phyloP scores from a whole-genome alignment of 2,113 vertebrate species.

The Microcebus ravelobensis region DNA sequence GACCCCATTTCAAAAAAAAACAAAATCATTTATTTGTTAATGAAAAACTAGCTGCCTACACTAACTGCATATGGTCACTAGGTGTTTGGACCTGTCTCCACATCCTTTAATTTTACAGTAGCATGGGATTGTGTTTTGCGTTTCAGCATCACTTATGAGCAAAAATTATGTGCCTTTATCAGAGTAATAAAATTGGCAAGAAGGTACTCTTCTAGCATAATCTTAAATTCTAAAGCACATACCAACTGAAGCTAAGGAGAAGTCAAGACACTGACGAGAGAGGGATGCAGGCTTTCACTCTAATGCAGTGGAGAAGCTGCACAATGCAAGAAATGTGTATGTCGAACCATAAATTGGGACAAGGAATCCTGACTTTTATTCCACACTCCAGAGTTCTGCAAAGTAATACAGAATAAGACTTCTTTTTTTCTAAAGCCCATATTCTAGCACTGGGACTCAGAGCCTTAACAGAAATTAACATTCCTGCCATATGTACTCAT shows the following conservation, averaged over 20 bases:
- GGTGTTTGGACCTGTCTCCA: neutral
- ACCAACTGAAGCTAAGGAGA: neutral
- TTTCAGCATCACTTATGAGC: neutral
- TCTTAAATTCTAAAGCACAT: slow-evolving; percentile 4
- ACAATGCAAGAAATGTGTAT: neutral
- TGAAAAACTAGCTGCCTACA: slow-evolving; percentile 1
- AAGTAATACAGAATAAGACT: neutral
- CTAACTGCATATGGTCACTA: neutral
- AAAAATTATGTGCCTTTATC: slow-evolving; percentile 31
- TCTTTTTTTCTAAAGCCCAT: neutral
- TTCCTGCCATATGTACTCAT: neutral
- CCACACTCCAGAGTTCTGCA: neutral
- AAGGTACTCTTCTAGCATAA: slow-evolving; percentile 14
- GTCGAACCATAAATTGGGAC: neutral
- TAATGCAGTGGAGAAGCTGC: neutral
- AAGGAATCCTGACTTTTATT: slow-evolving; percentile 29
- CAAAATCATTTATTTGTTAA: neutral
- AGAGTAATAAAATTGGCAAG: slow-evolving; percentile 41
- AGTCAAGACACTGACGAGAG: neutral
- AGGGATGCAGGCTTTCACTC: neutral
- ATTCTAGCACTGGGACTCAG: neutral
- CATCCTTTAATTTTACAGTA: slow-evolving; percentile 30
- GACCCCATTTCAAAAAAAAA: no score
- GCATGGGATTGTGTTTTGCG: neutral
- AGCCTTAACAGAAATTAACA: slow-evolving; percentile 35